These are phyloP conservation scores for Hyperoodon ampullatus DNA, from an alignment of 2,113 vertebrate genomes.

Conservation along the genomic window DNA sequence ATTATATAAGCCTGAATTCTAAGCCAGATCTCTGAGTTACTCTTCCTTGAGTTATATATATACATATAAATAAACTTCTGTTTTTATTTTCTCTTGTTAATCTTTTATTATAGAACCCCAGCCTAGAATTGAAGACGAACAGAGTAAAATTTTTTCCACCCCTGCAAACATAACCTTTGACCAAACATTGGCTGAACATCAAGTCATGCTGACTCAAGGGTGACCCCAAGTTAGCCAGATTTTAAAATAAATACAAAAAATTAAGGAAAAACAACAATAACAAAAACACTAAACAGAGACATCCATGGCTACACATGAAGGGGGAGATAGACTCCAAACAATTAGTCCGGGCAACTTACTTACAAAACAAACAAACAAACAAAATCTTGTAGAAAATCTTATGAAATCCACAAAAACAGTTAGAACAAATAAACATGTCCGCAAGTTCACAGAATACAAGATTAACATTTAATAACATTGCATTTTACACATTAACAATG, in stretches of 20 bases:
- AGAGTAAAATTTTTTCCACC: neutral
- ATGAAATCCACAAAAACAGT: neutral
- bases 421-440: neutral
- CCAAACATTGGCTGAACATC: neutral
- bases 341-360: neutral
- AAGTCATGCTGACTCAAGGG: neutral
- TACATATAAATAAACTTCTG: neutral
- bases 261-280: neutral
- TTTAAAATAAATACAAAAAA: neutral
- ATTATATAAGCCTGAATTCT: neutral
- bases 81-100: neutral
- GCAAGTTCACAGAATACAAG: neutral
- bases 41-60: neutral
- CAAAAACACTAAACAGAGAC: neutral
- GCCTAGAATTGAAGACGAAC: neutral
- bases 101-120: neutral
- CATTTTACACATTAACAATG: neutral
- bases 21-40: neutral
- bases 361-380: neutral
- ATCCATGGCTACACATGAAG: neutral
- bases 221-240: neutral
- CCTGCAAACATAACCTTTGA: neutral
- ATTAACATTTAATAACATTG: neutral
- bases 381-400: neutral
- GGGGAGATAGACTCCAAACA: neutral